Percentiles rank a stretch among this genome's conserved stretches.
Evolutionary conservation across 2,797 vertebrate species (phyloP).

Genomic region (Mionectes olivaceus): DNA sequence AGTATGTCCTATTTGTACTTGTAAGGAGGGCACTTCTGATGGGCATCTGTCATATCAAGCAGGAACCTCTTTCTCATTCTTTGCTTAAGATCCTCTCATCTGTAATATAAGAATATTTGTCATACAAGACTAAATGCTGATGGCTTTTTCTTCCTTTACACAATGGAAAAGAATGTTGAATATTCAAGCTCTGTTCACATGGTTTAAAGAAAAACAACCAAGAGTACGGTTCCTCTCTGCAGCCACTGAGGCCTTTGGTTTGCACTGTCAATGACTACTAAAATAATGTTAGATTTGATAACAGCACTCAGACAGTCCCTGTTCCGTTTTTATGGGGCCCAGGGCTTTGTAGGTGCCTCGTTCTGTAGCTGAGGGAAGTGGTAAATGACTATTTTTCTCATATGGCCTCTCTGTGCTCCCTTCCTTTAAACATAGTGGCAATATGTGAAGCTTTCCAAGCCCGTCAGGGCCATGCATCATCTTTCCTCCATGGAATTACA

Average conservation of each 20-base stretch:
- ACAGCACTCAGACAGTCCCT: not conserved
- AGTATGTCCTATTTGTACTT: not conserved
- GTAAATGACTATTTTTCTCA: not conserved
- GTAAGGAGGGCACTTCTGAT: not conserved
- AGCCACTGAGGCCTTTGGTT: not conserved
- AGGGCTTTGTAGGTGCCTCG: not conserved
- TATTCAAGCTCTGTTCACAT: not conserved
- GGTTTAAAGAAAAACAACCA: not conserved
- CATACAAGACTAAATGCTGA: not conserved
- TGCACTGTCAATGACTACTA: not conserved
- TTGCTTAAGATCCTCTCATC: not conserved
- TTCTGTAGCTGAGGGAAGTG: not conserved
- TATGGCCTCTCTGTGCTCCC: slow-evolving; percentile 33
- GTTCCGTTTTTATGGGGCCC: not conserved
- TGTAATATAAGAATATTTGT: not conserved
- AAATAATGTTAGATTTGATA: not conserved
- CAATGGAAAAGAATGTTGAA: not conserved
- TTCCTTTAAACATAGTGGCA: slow-evolving; percentile 28
- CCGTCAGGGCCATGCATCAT: not conserved
- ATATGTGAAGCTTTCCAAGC: slow-evolving; percentile 27
- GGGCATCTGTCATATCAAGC: not conserved
- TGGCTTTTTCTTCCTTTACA: not conserved
- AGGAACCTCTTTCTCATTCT: not conserved
- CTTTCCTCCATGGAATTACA: slow-evolving; percentile 54
- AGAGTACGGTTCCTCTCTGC: not conserved